Conservation (phyloP, 2,113 vertebrate genomes). For the Meriones unguiculatus region DNA sequence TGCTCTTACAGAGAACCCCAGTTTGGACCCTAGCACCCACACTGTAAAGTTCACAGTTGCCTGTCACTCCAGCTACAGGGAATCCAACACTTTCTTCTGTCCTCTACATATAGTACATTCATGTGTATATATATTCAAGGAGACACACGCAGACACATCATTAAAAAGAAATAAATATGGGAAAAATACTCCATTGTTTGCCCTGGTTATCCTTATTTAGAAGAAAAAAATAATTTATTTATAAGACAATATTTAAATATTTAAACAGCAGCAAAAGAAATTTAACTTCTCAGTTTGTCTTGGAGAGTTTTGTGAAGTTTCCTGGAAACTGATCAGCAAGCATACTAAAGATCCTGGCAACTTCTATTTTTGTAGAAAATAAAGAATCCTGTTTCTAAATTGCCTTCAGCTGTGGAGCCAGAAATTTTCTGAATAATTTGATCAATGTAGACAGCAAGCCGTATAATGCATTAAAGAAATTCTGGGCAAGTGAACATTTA, state of each 20-base stretch:
- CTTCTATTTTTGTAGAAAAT: slow-evolving; percentile 62
- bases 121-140: background rate
- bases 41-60: background rate
- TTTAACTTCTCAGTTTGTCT: slow-evolving; percentile 68
- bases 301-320: slow-evolving; percentile 67
- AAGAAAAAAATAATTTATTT: slow-evolving; percentile 3
- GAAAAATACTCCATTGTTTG: background rate
- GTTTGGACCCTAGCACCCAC: background rate
- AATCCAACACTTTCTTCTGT: background rate
- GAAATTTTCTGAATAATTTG: slow-evolving; percentile 65
- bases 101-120: background rate
- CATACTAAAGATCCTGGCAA: slow-evolving; percentile 65
- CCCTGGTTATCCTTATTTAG: background rate
- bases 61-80: background rate
- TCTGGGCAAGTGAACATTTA: slow-evolving; percentile 15
- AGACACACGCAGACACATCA: background rate
- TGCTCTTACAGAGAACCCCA: background rate
- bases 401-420: slow-evolving; percentile 71
- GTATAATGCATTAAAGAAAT: slow-evolving; percentile 47
- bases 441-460: slow-evolving; percentile 67
- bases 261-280: slow-evolving; percentile 53
- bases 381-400: slow-evolving; percentile 69
- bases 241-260: slow-evolving; percentile 30
- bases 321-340: slow-evolving; percentile 62
- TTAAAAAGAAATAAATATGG: background rate